Evolutionary conservation across 2,888 invertebrate species (phyloP), one percentile per base, ranked within the genome.

Genomic region (Meteorus colon): DNA sequence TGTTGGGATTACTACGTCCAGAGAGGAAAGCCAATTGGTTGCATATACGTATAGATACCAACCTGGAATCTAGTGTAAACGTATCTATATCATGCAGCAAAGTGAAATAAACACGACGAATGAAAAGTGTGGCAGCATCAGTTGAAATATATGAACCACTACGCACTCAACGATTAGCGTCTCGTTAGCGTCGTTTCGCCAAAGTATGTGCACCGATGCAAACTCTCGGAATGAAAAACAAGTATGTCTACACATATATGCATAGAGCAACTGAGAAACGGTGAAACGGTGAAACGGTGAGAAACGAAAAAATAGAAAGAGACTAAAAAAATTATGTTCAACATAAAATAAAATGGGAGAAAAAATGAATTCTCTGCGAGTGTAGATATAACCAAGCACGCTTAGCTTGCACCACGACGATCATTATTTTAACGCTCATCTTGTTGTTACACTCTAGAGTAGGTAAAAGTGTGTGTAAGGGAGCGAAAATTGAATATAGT

Each of bases 361-460:
- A 62, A 62, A 62, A 62, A 62, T 29, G 14, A 31, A 62, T 62
- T 29, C 62, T 31, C 31, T 31, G 27, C 14, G 29, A 29, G 62
- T 62, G 31, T 62, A 62, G 62, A 62, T 62, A 62, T 62, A 62
- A 29, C 62, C 14, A 62, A 31, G n/a, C 41, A 69, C 37, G 60
- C 41, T 63, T 19, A 62, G 62, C 19, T 51, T 73, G 51, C 48
- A 27, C 19, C 34, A 31, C 24, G 37, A 73, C 45, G 65, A 73
- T 73, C 37, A 73, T 73, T 73, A 51, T 65, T 65, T 73, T 65
- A 65, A 65, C 65, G 63, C 51, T 51, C 73, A 73, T 65, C 55
- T 73, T 55, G 65, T 63, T 48, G 65, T 41, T 65, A 51, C 55
- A 63, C 51, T 29, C n/a, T 24, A 24, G 55, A 41, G 48, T 65